Evolutionary conservation across 2,797 vertebrate genomes (phyloP).

Genomic region (Sorex maritimensis): DNA sequence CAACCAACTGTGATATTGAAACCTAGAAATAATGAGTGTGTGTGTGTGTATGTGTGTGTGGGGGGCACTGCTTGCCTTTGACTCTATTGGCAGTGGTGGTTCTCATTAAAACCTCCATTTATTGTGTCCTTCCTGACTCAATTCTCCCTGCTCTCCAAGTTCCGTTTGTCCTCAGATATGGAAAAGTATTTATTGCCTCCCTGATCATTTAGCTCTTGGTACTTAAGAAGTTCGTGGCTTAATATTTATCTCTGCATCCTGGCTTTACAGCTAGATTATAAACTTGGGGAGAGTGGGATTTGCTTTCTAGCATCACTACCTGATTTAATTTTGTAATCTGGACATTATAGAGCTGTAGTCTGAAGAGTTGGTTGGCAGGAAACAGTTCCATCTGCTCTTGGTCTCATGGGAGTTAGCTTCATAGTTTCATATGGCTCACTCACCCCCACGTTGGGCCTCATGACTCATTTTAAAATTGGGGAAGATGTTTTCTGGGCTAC

Average conservation of each 20-base stretch:
- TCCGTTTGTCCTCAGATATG: too few relatives aligned
- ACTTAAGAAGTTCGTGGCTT: background rate
- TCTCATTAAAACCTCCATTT: background rate
- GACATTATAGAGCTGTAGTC: too few relatives aligned
- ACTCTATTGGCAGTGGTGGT: too few relatives aligned
- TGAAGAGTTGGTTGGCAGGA: too few relatives aligned
- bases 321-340: background rate
- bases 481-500: background rate
- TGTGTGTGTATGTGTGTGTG: too few relatives aligned
- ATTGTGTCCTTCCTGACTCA: background rate
- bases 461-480: conserved; percentile 6
- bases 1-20: too few relatives aligned
- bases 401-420: background rate
- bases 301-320: background rate
- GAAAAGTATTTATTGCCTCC: rapidly evolving
- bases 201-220: too few relatives aligned
- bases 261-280: background rate
- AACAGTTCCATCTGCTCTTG: too few relatives aligned
- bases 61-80: too few relatives aligned
- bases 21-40: too few relatives aligned
- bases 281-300: background rate
- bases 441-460: background rate
- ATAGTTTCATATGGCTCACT: rapidly evolving
- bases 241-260: too few relatives aligned
- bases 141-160: background rate